A percentile compares a stretch with the other conserved stretches of the same genome.
Conservation (phyloP, 2,113 vertebrate genomes). For the Grantiella picta region DNA sequence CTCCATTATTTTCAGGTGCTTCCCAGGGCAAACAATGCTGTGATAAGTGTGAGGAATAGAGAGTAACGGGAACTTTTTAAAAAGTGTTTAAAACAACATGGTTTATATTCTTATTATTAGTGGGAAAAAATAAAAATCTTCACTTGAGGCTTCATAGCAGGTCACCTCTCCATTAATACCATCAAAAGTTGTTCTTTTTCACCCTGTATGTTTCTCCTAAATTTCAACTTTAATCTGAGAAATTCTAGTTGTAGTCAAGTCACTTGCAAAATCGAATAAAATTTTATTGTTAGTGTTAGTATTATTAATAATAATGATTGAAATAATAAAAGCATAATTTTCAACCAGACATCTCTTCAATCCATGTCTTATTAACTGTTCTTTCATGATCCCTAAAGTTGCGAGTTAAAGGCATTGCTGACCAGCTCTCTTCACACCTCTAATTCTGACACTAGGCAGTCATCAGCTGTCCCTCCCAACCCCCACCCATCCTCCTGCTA, state of each 20-base stretch:
- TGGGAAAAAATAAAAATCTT: neutral
- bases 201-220: neutral
- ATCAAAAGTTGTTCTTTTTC: neutral
- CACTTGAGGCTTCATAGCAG: neutral
- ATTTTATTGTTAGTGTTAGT: neutral
- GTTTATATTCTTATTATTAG: neutral
- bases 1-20: slow-evolving; percentile 21
- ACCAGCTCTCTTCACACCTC: neutral
- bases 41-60: neutral
- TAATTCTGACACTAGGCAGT: neutral
- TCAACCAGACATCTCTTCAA: neutral
- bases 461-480: neutral
- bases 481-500: slow-evolving; percentile 57
- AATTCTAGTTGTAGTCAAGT: neutral
- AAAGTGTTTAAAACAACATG: neutral
- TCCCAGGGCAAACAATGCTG: neutral
- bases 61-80: neutral
- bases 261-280: neutral
- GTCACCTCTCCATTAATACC: neutral
- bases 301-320: too few species aligned
- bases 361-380: neutral
- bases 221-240: neutral
- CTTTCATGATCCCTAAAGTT: neutral
- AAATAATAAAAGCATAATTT: neutral
- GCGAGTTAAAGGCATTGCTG: neutral